phyloP scores from a whole-genome alignment of 2,888 invertebrate species.

The Cephus rjabovi region DNA sequence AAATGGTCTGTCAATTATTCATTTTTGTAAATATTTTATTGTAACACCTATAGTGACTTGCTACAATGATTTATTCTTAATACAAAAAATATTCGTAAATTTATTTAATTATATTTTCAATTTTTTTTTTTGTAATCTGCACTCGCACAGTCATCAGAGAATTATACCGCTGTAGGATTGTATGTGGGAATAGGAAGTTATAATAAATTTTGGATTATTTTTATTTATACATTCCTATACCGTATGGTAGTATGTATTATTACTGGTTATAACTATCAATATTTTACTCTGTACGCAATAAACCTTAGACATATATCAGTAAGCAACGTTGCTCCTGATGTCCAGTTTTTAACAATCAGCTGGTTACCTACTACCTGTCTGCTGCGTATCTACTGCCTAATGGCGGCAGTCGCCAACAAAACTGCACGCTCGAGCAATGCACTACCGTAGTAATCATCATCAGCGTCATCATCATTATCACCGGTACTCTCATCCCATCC shows the following conservation, averaged over 20 bases:
- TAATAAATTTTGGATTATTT: background rate
- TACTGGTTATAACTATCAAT: conserved; percentile 22
- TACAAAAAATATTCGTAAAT: background rate
- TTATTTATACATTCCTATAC: background rate
- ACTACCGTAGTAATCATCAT: conserved; percentile 57
- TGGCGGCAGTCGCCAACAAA: conserved; percentile 29
- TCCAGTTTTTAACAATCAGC: conserved; percentile 29
- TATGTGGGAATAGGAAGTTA: background rate
- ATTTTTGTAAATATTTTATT: background rate
- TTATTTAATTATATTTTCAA: background rate
- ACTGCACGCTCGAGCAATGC: conserved; percentile 42
- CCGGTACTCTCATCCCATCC: conserved; percentile 38
- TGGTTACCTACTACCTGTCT: background rate
- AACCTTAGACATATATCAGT: conserved; percentile 45
- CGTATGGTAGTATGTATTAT: background rate
- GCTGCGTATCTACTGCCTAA: conserved; percentile 12
- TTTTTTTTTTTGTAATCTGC: background rate
- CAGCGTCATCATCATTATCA: conserved; percentile 63
- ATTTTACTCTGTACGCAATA: conserved; percentile 38
- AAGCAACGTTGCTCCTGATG: conserved; percentile 32
- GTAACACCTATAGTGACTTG: background rate
- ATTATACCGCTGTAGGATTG: background rate
- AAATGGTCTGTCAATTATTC: background rate
- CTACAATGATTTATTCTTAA: background rate
- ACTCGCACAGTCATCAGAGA: background rate